Base-by-base conservation (phyloP, 2,888 invertebrate genomes). In the Altica lythri region DNA sequence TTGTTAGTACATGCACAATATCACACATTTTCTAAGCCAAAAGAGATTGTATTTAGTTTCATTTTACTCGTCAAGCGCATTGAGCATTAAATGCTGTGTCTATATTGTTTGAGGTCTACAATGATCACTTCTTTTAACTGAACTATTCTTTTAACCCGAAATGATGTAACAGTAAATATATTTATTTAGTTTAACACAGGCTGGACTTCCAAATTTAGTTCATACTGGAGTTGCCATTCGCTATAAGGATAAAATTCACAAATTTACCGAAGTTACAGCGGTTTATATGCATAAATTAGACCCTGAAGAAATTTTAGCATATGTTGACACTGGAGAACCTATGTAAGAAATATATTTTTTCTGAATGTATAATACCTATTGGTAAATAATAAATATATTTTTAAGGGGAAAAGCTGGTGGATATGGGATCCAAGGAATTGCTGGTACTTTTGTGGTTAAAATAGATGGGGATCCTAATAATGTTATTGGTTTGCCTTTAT, bases 281-380 rank as follows among this genome's bases (percentile, higher is more conserved):
- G 96, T 98, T 0, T 82, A 81, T 55, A 90, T 98, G 81, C 88
- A 88, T 0, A 77, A 86, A 37, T 73, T 95, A 56, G 80, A 86
- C 2, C 78, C 83, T 2, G 84, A 86, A 40, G 86, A 93, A 69
- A 92, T 98, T 59, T 75, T 81, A 55, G 84, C 84, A 0, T 98
- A 98, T 74, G 86, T 97, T 19, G 85, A 86, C 57, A 90, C 93
- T 1, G 90, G 90, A 43, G 93, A 97, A 78, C 91, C 95, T 2
- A 82, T 95, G 95, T 95, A 78, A 81, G 83, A 57, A 32, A 34
- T 16, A 4, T 30, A 30, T 12, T 10, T 30, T 10, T 12, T 32
- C n/a, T n/a, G 4, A 32, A 12, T n/a, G n/a, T n/a, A n/a, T n/a
- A n/a, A n/a, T n/a, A n/a, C n/a, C n/a, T n/a, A n/a, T n/a, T n/a